Evolutionary conservation across 2,888 invertebrate genomes (phyloP).

Genomic region (Iselma pallidipennis): DNA sequence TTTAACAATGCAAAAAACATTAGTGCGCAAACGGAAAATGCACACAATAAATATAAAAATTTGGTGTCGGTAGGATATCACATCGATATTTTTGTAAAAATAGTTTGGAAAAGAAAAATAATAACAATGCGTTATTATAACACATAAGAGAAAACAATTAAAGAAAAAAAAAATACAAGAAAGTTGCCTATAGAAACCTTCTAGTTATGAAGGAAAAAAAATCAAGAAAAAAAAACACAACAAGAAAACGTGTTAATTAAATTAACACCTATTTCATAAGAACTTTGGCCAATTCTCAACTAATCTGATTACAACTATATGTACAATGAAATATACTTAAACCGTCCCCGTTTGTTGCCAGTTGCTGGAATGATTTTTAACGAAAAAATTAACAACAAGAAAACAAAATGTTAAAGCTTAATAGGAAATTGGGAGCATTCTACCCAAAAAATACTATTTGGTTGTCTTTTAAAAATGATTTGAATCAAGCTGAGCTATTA

Average conservation of each 20-base stretch:
- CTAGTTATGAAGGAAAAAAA: background rate
- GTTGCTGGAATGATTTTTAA: background rate
- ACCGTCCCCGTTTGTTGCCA: background rate
- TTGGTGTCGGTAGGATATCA: slow-evolving; percentile 41
- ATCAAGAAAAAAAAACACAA: background rate
- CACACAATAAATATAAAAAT: slow-evolving; percentile 33
- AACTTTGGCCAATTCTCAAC: no score
- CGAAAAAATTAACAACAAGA: background rate
- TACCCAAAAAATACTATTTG: background rate
- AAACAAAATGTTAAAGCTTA: background rate
- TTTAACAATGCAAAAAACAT: slow-evolving; percentile 32
- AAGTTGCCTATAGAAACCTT: no score
- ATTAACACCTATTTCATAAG: background rate
- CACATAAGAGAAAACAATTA: background rate
- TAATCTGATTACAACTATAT: background rate
- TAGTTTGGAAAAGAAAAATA: slow-evolving; percentile 3
- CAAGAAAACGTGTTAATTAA: background rate
- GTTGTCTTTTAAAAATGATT: background rate
- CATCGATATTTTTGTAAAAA: slow-evolving; percentile 25
- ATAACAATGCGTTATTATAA: background rate
- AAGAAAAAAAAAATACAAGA: background rate
- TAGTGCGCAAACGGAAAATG: slow-evolving; percentile 32
- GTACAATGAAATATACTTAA: no score
- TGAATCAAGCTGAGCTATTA: background rate
- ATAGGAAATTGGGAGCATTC: background rate